Evolutionary conservation across 2,888 invertebrate genomes (phyloP).

Genomic region (Clistopyga incitator): DNA sequence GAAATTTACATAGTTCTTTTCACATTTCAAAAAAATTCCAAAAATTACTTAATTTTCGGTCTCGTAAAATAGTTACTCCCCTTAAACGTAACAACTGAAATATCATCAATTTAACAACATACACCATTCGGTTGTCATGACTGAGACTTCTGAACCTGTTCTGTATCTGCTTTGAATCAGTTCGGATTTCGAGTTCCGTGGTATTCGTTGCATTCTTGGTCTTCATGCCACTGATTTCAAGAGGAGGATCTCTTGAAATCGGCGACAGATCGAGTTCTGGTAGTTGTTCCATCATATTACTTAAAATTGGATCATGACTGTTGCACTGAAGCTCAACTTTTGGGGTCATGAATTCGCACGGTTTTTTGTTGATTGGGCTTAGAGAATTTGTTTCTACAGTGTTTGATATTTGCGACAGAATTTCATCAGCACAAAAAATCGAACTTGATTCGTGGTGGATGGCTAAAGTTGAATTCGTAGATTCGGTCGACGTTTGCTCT

Average conservation of each 20-base stretch:
- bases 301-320: conserved; percentile 21
- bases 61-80: no score
- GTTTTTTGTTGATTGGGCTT: conserved; percentile 1
- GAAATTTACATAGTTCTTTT: no score
- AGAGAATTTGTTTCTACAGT: conserved; percentile 7
- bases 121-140: conserved; percentile 48
- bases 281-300: conserved; percentile 39
- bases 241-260: conserved; percentile 8
- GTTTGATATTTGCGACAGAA: conserved; percentile 41
- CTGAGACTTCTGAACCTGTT: conserved; percentile 55
- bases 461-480: conserved; percentile 17
- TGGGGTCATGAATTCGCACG: background rate
- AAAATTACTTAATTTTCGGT: no score
- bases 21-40: no score
- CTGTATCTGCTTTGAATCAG: conserved; percentile 52
- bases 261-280: conserved; percentile 52
- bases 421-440: conserved; percentile 46
- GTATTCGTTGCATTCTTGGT: background rate
- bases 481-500: background rate
- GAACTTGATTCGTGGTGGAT: conserved; percentile 42
- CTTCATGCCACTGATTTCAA: no score
- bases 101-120: conserved; percentile 6
- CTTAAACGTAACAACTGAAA: no score
- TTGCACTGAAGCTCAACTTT: background rate
- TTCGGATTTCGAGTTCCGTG: background rate